phyloP scores from a whole-genome alignment of 2,113 vertebrate species.

The Guaruba guarouba region DNA sequence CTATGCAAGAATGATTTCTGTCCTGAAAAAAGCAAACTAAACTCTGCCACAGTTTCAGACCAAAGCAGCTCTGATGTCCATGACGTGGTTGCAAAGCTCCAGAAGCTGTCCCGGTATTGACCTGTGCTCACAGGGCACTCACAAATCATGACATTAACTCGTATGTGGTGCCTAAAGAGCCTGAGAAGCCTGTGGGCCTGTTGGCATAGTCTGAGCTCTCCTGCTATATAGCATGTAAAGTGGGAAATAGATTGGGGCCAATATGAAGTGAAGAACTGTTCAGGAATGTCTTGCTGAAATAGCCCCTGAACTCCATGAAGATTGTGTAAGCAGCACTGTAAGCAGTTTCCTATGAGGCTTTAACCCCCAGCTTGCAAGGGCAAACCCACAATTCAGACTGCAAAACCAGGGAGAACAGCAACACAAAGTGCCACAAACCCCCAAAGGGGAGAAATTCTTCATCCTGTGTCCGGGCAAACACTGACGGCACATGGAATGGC shows the following conservation, averaged over 20 bases:
- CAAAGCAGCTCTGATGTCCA: not conserved
- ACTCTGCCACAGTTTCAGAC: not conserved
- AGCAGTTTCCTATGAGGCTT: not conserved
- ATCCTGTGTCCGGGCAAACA: not conserved
- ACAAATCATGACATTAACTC: not conserved
- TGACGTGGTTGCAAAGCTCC: not conserved
- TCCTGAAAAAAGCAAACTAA: not conserved
- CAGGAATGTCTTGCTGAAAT: conserved; percentile 15
- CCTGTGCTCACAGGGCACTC: not conserved
- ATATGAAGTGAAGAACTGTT: not conserved
- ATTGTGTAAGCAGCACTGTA: not conserved
- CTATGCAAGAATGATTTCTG: not conserved
- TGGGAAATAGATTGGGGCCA: not conserved
- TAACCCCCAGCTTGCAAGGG: not conserved
- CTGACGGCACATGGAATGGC: not conserved
- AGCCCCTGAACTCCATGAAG: not conserved
- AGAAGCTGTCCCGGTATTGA: not conserved
- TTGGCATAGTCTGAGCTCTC: not conserved
- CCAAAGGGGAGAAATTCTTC: conserved; percentile 4
- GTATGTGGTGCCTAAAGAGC: rapidly evolving
- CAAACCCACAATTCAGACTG: conserved; percentile 29
- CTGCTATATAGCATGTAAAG: not conserved
- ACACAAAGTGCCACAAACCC: conserved; percentile 3
- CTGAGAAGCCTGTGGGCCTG: not conserved
- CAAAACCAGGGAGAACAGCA: not conserved